These are phyloP conservation scores for Alexandromys fortis DNA, from an alignment of 2,113 vertebrate genomes.

Conservation along the genomic window DNA sequence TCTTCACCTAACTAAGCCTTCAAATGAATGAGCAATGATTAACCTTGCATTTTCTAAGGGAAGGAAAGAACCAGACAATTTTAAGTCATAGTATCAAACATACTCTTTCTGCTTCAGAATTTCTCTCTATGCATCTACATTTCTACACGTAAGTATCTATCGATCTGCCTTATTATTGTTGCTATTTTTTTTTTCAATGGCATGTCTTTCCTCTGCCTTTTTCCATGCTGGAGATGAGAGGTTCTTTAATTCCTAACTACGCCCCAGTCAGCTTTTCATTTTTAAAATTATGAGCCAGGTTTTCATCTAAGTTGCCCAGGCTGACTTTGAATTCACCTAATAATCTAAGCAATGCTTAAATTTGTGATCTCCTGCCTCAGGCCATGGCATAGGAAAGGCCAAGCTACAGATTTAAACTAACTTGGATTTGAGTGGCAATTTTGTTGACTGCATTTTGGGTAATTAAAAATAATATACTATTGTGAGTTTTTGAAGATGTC, in stretches of 20 bases:
- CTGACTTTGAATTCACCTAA: not conserved
- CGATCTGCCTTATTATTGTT: not conserved
- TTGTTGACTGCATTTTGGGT: slow-evolving; percentile 8
- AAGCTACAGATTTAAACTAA: not conserved
- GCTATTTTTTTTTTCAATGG: not conserved
- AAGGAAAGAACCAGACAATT: not conserved
- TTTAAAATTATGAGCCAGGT: not conserved
- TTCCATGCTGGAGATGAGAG: not conserved
- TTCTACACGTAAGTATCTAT: not conserved
- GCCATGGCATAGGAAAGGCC: not conserved
- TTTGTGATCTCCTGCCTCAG: not conserved
- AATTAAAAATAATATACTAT: not conserved
- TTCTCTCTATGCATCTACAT: not conserved
- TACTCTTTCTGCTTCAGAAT: not conserved
- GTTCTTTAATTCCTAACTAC: not conserved
- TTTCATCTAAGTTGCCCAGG: not conserved
- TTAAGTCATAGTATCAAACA: not conserved
- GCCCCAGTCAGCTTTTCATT: not conserved
- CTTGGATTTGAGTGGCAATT: not conserved
- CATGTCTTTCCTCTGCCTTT: not conserved
- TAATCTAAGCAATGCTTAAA: not conserved
- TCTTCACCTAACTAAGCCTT: not conserved
- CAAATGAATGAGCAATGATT: not conserved
- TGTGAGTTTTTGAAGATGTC: not conserved
- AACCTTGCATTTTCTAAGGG: not conserved